Percentiles rank a stretch among this genome's conserved stretches.
Evolutionary conservation across 64 coral and sea anemone genomes (phyloP).

Genomic region (Astreopora myriophthalma): DNA sequence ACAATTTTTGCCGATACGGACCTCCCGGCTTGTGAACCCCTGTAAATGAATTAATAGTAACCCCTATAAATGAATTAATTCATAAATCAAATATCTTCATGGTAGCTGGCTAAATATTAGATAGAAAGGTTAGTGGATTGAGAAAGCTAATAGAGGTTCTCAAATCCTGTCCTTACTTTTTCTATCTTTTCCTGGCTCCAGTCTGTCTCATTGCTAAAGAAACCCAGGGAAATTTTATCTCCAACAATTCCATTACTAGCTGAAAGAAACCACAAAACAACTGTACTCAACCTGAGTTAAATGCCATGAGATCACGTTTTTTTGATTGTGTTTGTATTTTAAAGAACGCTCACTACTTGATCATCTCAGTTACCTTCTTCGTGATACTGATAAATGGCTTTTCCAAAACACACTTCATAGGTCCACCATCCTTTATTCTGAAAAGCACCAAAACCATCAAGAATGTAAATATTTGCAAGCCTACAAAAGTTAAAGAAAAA

Average conservation of each 20-base stretch:
- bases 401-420: conserved; percentile 95
- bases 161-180: background rate
- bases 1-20: too few relatives aligned
- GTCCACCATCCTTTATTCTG: conserved; percentile 99
- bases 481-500: background rate
- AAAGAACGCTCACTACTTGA: background rate
- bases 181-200: conserved; percentile 83
- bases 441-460: background rate
- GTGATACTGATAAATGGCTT: conserved; percentile 90
- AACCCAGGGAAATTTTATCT: conserved; percentile 75
- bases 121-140: too few relatives aligned
- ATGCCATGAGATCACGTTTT: too few relatives aligned
- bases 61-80: too few relatives aligned
- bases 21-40: too few relatives aligned
- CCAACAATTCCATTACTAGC: conserved; percentile 68
- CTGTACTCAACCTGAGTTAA: too few relatives aligned
- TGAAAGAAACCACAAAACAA: background rate
- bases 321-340: conserved; percentile 7
- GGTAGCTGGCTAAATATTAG: too few relatives aligned
- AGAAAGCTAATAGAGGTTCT: too few relatives aligned
- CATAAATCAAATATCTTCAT: too few relatives aligned
- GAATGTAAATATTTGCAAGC: background rate
- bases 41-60: too few relatives aligned
- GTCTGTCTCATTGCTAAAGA: conserved; percentile 79
- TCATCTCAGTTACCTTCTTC: conserved; percentile 85